Evolutionary conservation across 2,113 vertebrate species (phyloP).

Genomic region (Capricornis sumatraensis): DNA sequence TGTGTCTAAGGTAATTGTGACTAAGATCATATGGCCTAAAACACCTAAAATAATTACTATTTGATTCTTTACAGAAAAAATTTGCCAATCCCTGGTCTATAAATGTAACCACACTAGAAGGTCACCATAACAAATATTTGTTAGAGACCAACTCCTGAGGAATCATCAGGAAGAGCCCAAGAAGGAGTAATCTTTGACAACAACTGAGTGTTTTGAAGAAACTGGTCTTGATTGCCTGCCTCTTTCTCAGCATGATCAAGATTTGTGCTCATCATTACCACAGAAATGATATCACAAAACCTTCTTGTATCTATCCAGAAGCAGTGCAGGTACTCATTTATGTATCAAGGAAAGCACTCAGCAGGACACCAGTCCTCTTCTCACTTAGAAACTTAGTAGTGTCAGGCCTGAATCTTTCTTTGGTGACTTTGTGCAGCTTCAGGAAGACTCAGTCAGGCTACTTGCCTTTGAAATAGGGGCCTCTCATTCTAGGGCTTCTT

Average conservation of each 20-base stretch:
- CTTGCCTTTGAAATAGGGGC: background rate
- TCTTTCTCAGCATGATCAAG: background rate
- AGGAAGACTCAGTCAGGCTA: background rate
- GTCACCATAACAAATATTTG: background rate
- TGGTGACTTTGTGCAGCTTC: background rate
- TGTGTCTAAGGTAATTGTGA: background rate
- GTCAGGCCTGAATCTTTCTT: background rate
- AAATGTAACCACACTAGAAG: background rate
- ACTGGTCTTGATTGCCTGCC: background rate
- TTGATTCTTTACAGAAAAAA: background rate
- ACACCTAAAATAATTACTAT: background rate
- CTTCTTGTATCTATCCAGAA: background rate
- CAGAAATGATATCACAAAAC: background rate
- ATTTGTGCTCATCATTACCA: background rate
- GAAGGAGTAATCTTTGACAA: background rate
- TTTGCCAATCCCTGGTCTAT: background rate
- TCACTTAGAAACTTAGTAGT: background rate
- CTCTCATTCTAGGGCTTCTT: background rate
- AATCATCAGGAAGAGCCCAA: background rate
- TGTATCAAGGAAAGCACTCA: background rate
- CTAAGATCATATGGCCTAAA: background rate
- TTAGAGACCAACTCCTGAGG: background rate
- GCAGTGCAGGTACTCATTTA: background rate
- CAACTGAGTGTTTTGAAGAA: background rate
- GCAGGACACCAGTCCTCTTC: background rate